Base-by-base conservation (phyloP, 2,797 vertebrate species). In the Protosalanx chinensis region DNA sequence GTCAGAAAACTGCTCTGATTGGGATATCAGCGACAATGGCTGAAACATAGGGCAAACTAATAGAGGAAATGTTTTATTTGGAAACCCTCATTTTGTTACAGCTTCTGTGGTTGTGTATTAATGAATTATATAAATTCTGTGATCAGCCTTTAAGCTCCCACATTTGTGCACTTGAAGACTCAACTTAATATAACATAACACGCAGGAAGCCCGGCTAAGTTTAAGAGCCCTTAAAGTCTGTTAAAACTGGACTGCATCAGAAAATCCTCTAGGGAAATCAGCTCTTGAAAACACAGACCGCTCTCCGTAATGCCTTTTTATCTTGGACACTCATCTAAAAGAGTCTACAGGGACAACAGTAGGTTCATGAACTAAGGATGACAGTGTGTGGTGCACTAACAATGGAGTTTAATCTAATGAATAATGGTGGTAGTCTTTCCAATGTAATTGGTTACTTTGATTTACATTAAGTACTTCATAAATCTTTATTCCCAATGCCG, bases 221-320 rank as follows among this genome's bases (percentile, higher is more conserved):
- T 67, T 46, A 32, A 61, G 29, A 62, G 53, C 53, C n/a, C 18
- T 10, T 16, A 8, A 46, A 67, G 16, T 13, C 46, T 67, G 5
- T 49, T 30, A 20, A 49, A 1, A 30, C 46, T 67, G 15, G 41
- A 27, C 41, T 66, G 23, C 5, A 10, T 5, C 65, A 29, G 46
- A 67, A 29, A 12, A 30, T 29, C 60, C 33, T n/a, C 30, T 29
- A 15, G 41, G 64, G 64, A 66, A 67, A 67, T 67, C 65, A 67
- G 6, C 23, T 67, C 65, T 29, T 67, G 65, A 53, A 27, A 51
- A 46, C 27, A 67, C 10, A 29, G 23, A 29, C 23, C 2, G 29
- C 29, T 29, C 60, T 27, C 29, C 58, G 29, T 33, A 29, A 62
- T 29, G 5, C 15, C 60, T 10, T 13, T 62, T 62, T 30, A 33